Percentiles rank a stretch among this genome's conserved stretches.
Evolutionary conservation across 2,797 vertebrate species (phyloP).

Genomic region (Discoglossus pictus): DNA sequence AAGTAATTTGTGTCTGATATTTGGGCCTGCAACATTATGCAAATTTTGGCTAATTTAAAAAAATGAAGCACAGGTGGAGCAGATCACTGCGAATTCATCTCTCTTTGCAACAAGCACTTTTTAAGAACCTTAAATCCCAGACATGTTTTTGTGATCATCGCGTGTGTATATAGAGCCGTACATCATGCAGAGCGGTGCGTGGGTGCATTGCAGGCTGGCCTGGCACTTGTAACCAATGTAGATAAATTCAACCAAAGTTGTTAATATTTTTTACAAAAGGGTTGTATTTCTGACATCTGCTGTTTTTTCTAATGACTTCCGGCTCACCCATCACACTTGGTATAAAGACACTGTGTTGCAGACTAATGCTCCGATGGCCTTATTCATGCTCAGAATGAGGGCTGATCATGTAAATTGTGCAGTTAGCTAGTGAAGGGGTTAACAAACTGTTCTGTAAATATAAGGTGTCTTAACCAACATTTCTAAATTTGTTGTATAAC

Average conservation of each 20-base stretch:
- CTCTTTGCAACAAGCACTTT: too few species aligned
- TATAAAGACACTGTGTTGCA: background rate
- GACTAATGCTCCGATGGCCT: too few species aligned
- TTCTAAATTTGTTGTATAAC: slow-evolving; percentile 64
- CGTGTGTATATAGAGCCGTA: background rate
- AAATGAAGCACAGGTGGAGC: too few species aligned
- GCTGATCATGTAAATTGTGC: background rate
- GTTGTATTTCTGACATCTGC: slow-evolving; percentile 38
- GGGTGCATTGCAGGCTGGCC: slow-evolving; percentile 45
- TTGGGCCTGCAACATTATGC: too few species aligned
- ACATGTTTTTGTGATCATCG: slow-evolving; percentile 10
- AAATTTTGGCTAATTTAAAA: too few species aligned
- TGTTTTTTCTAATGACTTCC: slow-evolving; percentile 25
- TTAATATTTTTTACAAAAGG: slow-evolving; percentile 48
- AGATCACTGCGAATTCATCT: too few species aligned
- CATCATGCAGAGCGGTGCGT: slow-evolving; percentile 18
- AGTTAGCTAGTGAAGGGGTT: background rate
- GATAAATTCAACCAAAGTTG: slow-evolving; percentile 48
- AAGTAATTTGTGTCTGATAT: too few species aligned
- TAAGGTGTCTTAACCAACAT: slow-evolving; percentile 36
- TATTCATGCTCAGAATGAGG: too few species aligned
- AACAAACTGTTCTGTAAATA: slow-evolving; percentile 32
- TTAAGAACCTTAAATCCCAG: too few species aligned
- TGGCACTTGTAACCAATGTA: slow-evolving; percentile 40
- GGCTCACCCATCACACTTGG: background rate